A percentile compares a stretch with the other conserved stretches of the same genome.
Conservation (phyloP, 1,140 invertebrate genomes). For the Cardiocondyla obscurior region DNA sequence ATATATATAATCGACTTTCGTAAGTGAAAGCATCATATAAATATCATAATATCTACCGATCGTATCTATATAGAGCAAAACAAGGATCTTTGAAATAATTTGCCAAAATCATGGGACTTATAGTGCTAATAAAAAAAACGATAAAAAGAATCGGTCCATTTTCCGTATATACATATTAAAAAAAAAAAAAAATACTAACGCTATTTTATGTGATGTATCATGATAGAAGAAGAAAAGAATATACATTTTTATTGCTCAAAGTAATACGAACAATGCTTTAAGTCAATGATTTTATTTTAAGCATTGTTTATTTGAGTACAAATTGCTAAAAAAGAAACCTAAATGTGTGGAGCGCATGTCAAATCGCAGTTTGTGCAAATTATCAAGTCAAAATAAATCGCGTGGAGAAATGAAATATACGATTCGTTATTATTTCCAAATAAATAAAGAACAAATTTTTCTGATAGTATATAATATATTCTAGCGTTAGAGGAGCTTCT, state of each 20-base stretch:
- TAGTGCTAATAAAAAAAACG: conserved; percentile 6
- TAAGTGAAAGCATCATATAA: conserved; percentile 61
- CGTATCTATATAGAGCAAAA: conserved; percentile 47
- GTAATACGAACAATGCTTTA: conserved; percentile 57
- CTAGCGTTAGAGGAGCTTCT: conserved; percentile 72
- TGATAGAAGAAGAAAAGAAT: conserved; percentile 43
- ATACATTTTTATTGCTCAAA: conserved; percentile 74
- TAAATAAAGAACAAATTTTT: conserved; percentile 57
- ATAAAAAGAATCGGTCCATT: conserved; percentile 24
- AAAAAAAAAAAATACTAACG: background rate
- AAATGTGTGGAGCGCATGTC: conserved; percentile 1
- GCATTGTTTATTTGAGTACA: conserved; percentile 41
- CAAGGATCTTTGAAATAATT: conserved; percentile 51
- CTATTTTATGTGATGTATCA: conserved; percentile 59
- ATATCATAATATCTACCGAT: conserved; percentile 55
- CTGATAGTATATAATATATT: conserved; percentile 69
- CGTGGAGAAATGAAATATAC: conserved; percentile 48
- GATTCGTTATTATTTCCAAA: conserved; percentile 59
- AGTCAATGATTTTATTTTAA: conserved; percentile 44
- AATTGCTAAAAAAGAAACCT: conserved; percentile 13
- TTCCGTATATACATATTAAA: conserved; percentile 5
- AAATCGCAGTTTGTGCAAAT: conserved; percentile 38
- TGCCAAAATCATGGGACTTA: conserved; percentile 55
- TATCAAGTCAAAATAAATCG: conserved; percentile 58
- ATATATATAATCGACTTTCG: conserved; percentile 74